A percentile compares a stretch with the other conserved stretches of the same genome.
These are phyloP conservation scores for Hippolais icterina DNA, from an alignment of 2,113 vertebrate species.

Conservation along the genomic window DNA sequence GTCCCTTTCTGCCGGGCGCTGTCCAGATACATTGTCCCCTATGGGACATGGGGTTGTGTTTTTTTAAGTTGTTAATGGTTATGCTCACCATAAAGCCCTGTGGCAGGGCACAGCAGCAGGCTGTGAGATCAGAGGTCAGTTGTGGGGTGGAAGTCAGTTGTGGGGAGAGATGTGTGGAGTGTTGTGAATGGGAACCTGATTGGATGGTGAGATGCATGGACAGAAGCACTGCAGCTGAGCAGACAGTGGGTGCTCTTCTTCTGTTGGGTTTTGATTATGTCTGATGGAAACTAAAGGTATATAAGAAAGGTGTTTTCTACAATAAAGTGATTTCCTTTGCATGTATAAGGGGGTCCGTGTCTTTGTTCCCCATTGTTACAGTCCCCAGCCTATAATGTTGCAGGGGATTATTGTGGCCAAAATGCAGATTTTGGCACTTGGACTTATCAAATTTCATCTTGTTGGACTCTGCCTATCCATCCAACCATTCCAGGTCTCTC, in stretches of 20 bases:
- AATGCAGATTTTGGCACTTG: not conserved
- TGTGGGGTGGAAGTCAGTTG: not conserved
- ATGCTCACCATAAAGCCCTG: not conserved
- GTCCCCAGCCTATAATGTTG: not conserved
- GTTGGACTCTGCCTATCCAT: not conserved
- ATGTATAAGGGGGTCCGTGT: too few relatives aligned
- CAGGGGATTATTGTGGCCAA: not conserved
- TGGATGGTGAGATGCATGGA: too few relatives aligned
- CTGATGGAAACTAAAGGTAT: too few relatives aligned
- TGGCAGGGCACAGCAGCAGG: not conserved
- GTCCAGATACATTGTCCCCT: not conserved
- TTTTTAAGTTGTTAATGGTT: not conserved
- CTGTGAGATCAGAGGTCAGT: not conserved
- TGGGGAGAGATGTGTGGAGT: not conserved
- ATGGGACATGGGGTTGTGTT: too few relatives aligned
- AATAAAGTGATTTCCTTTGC: too few relatives aligned
- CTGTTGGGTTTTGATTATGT: too few relatives aligned
- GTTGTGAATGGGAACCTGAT: too few relatives aligned
- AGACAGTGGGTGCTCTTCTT: too few relatives aligned
- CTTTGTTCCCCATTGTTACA: too few relatives aligned
- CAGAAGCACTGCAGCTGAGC: too few relatives aligned
- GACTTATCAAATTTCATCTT: not conserved
- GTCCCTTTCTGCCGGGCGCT: not conserved
- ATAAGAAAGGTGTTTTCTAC: too few relatives aligned
- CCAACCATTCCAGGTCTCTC: not conserved